Evolutionary conservation across 1,140 invertebrate genomes (phyloP), one percentile per base, ranked within the genome.

Genomic region (Drosophila carrolli): DNA sequence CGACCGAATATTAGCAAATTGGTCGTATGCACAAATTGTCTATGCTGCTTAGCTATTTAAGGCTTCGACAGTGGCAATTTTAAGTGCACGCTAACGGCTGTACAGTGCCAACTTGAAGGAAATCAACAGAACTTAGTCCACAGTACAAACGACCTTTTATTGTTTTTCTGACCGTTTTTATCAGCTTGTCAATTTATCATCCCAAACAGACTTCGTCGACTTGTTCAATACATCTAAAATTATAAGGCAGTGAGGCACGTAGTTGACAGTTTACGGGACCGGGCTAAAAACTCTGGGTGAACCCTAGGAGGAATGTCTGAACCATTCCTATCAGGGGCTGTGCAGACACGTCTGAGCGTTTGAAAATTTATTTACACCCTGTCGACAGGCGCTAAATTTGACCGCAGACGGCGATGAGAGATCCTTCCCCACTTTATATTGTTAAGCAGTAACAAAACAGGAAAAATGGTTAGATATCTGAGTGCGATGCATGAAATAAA

Each of bases 171-270:
- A 35, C n/a, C 44, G 19, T 75, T 66, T 81, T 86, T 86, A 88
- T 86, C 78, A 75, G 50, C 57, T 37, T 79, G 79, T 79, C 83
- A 88, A 88, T 86, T 80, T 83, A 68, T 78, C 75, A 70, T 50
- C n/a, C 11, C 46, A 41, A 43, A 19, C 40, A 29, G 55, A 63
- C 41, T 59, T 48, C 53, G 4, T 19, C 35, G 13, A 41, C 50
- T 29, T 19, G 46, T 51, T 55, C 76, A 80, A 73, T 84, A 57
- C 72, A 79, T 72, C 43, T 79, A 67, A 79, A 80, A 86, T 88
- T 83, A 83, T 76, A 77, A 76, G 75, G 78, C 84, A 71, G 82
- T 74, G 65, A 79, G 70, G 83, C 83, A 86, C 83, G 83, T 86
- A 86, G 84, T 55, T 43, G 54, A 59, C 61, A 75, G 53, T 46